Evolutionary conservation across 2,888 invertebrate species (phyloP).

Genomic region (Lasioglossum lativentre): DNA sequence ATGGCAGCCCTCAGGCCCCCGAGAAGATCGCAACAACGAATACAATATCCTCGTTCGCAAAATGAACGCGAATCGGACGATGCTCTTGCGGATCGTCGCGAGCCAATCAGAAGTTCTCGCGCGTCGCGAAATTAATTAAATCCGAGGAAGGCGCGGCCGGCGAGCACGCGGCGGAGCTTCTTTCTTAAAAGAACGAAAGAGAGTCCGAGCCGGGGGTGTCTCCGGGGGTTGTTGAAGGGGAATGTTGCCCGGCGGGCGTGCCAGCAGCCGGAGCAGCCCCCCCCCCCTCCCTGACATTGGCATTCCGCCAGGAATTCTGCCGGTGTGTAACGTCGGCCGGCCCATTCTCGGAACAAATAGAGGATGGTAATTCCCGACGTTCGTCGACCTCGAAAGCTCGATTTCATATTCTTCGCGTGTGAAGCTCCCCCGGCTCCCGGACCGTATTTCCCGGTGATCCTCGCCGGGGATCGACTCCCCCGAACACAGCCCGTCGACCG

Average conservation of each 20-base stretch:
- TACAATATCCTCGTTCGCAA: background rate
- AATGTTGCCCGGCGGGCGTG: slow-evolving; percentile 41
- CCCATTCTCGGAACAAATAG: slow-evolving; percentile 58
- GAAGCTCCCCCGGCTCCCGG: slow-evolving; percentile 25
- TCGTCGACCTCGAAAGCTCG: slow-evolving; percentile 57
- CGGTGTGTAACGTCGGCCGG: slow-evolving; percentile 56
- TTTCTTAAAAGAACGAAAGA: background rate
- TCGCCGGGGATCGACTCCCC: slow-evolving; percentile 15
- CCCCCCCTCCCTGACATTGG: slow-evolving; percentile 39
- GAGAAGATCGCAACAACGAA: background rate
- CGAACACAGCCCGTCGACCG: background rate
- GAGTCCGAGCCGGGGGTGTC: background rate
- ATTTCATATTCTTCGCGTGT: slow-evolving; percentile 65
- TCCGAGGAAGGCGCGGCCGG: background rate
- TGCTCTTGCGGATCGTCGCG: background rate
- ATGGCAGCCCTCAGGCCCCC: background rate
- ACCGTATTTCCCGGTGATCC: background rate
- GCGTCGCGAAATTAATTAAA: slow-evolving; percentile 50
- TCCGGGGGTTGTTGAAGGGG: background rate
- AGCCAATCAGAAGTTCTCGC: slow-evolving; percentile 6
- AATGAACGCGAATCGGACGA: background rate
- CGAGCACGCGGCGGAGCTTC: slow-evolving; percentile 10
- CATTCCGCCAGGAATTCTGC: slow-evolving; percentile 48
- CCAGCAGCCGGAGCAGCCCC: slow-evolving; percentile 25
- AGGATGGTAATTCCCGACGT: slow-evolving; percentile 60